phyloP scores from a whole-genome alignment of 2,797 vertebrate genomes.

The Pogonophryne albipinna region DNA sequence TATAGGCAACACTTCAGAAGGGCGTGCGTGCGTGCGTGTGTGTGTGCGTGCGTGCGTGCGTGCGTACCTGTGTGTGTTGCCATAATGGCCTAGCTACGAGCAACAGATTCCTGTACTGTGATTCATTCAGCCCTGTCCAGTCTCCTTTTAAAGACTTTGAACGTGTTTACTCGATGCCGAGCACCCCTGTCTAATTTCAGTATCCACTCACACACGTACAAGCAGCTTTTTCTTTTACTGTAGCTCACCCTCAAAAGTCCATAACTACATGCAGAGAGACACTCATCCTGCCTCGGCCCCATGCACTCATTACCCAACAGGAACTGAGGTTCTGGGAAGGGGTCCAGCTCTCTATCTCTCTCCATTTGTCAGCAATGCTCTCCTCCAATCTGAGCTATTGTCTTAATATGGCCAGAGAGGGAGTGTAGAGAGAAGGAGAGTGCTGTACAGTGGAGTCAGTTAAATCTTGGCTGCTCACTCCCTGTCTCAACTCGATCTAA shows the following conservation, averaged over 20 bases:
- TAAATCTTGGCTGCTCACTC: conserved; percentile 22
- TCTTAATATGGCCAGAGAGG: conserved; percentile 70
- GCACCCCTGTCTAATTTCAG: conserved; percentile 36
- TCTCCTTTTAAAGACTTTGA: conserved; percentile 77
- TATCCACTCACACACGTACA: conserved; percentile 21
- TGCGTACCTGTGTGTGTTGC: conserved; percentile 1
- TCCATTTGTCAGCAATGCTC: conserved; percentile 36
- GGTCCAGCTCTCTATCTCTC: conserved; percentile 48
- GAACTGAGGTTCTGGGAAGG: conserved; percentile 66
- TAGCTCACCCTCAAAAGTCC: conserved; percentile 17
- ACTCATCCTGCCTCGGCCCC: conserved; percentile 30
- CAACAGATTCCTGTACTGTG: conserved; percentile 60
- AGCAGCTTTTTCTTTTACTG: conserved; percentile 10
- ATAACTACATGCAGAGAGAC: conserved; percentile 26
- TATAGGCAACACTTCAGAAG: conserved; percentile 19
- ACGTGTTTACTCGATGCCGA: conserved; percentile 36
- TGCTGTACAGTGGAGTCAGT: conserved; percentile 8
- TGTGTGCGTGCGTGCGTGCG: neutral
- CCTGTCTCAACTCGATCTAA: conserved; percentile 27
- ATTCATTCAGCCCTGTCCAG: conserved; percentile 53
- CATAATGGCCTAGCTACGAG: conserved; percentile 49
- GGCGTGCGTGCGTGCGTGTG: conserved; percentile 8
- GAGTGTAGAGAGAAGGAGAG: conserved; percentile 35
- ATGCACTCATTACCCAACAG: conserved; percentile 63
- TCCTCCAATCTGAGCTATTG: conserved; percentile 54